These are phyloP conservation scores for Cassiopea andromeda DNA, from an alignment of 30 jellyfish, hydroid and myxozoan species.

Conservation along the genomic window DNA sequence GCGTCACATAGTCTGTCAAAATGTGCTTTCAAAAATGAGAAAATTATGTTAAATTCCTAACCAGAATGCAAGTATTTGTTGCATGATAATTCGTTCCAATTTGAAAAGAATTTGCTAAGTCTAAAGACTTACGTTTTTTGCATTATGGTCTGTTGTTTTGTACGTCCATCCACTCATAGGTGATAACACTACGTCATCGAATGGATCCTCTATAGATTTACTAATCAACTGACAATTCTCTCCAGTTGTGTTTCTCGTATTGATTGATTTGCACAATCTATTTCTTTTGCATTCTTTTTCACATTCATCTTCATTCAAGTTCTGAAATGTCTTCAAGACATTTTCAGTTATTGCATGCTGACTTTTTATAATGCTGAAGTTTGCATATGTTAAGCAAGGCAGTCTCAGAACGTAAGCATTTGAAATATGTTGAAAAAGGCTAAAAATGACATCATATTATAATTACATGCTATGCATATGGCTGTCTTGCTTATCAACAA, in stretches of 20 bases:
- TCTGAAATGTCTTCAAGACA: neutral
- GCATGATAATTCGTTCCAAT: too few relatives aligned
- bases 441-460: too few relatives aligned
- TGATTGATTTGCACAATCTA: constrained; percentile 16
- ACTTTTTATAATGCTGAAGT: constrained; percentile 5
- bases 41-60: too few relatives aligned
- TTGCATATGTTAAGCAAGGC: constrained; percentile 26
- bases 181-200: neutral
- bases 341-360: neutral
- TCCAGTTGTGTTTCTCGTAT: neutral
- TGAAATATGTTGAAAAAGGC: neutral
- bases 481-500: too few relatives aligned
- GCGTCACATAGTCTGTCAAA: too few relatives aligned
- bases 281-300: constrained; percentile 1
- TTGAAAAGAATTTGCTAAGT: too few relatives aligned
- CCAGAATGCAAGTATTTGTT: too few relatives aligned
- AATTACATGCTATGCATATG: too few relatives aligned
- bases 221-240: constrained; percentile 13
- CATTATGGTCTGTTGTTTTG: constrained; percentile 10
- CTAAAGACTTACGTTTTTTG: constrained; percentile 4
- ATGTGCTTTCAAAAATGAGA: too few relatives aligned
- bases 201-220: constrained; percentile 19
- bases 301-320: constrained; percentile 1
- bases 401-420: neutral
- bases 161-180: constrained; percentile 21